Conservation (phyloP, 2,113 vertebrate species). For the Crotalus viridis region DNA sequence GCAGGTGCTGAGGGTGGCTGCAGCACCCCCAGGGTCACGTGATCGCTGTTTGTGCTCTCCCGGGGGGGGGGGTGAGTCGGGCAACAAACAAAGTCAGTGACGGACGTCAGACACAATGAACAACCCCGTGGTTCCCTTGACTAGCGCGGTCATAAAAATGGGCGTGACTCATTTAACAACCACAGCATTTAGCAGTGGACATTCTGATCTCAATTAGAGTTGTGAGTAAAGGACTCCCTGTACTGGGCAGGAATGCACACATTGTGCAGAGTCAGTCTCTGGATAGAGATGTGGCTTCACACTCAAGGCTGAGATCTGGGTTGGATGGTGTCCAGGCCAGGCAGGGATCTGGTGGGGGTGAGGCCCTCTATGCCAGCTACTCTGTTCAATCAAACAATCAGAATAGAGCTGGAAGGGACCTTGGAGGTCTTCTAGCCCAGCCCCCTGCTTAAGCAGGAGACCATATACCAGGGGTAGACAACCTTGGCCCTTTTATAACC, state of each 20-base stretch:
- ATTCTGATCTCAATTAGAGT: background rate
- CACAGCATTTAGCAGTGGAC: background rate
- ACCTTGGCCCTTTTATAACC: too few relatives aligned
- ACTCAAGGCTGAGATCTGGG: background rate
- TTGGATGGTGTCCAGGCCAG: background rate
- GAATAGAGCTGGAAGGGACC: background rate
- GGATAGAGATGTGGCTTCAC: background rate
- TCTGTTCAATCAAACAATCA: background rate
- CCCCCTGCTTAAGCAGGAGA: background rate
- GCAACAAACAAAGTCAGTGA: background rate
- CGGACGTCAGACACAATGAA: background rate
- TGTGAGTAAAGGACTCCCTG: background rate
- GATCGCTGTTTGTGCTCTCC: background rate
- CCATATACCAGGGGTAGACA: too few relatives aligned
- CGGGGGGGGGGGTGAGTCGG: too few relatives aligned
- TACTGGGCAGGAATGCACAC: background rate
- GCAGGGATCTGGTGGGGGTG: background rate
- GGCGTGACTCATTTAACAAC: background rate
- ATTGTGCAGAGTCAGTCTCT: background rate
- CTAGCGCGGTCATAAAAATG: background rate
- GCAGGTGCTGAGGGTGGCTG: background rate
- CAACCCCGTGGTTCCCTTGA: background rate
- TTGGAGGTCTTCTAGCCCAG: background rate
- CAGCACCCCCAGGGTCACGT: too few relatives aligned
- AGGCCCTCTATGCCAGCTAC: background rate